Evolutionary conservation across 2,113 vertebrate genomes (phyloP).

Genomic region (Syngnathus floridae): DNA sequence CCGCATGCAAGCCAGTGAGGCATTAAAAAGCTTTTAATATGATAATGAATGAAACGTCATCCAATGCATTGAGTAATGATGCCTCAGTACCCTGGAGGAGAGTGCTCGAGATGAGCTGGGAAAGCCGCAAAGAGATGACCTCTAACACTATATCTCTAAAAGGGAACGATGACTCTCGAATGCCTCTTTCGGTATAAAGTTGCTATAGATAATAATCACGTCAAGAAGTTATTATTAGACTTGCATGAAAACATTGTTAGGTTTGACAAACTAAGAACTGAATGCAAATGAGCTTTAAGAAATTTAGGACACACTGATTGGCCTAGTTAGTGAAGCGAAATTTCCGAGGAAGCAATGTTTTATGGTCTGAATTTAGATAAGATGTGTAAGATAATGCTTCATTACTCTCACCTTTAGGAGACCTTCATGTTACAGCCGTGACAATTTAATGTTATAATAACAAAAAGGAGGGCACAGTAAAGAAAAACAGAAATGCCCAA

Average conservation of each 20-base stretch:
- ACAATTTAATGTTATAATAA: not conserved
- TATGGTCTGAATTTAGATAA: not conserved
- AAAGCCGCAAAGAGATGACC: conserved; percentile 8
- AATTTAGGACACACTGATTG: conserved; percentile 21
- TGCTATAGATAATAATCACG: conserved; percentile 15
- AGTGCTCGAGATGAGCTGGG: conserved; percentile 43
- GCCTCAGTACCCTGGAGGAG: conserved; percentile 53
- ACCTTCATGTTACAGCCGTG: not conserved
- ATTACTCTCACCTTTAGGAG: not conserved
- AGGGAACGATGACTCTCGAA: not conserved
- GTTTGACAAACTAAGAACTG: conserved; percentile 24
- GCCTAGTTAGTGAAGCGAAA: conserved; percentile 40
- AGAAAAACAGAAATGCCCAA: not conserved
- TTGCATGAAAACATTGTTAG: conserved; percentile 12
- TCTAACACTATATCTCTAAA: not conserved
- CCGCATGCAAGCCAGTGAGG: conserved; percentile 38
- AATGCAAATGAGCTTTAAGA: conserved; percentile 36
- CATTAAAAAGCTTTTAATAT: conserved; percentile 71
- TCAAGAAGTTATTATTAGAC: conserved; percentile 7
- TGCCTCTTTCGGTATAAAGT: not conserved
- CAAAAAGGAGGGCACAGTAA: not conserved
- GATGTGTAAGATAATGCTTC: not conserved
- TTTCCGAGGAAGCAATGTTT: conserved; percentile 12
- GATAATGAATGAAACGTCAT: conserved; percentile 64
- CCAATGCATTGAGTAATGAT: conserved; percentile 49